Base-by-base conservation (phyloP, 2,797 vertebrate species). In the Calcarius lapponicus region DNA sequence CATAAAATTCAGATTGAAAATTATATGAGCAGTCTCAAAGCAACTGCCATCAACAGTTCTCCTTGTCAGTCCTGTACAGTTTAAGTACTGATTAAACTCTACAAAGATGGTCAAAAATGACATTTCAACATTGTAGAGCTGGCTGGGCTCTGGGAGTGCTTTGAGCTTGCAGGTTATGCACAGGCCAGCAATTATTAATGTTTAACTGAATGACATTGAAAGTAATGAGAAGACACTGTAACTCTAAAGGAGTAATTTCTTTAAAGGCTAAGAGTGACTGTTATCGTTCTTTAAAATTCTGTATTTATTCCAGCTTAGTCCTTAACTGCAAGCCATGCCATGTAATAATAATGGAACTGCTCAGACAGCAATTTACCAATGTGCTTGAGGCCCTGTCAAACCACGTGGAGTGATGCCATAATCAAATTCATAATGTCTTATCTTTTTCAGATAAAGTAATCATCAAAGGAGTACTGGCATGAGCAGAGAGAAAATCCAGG, bases 211-310 rank as follows among this genome's bases (percentile, higher is more conserved):
- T 45, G 84, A 83, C 89, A 80, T 74, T 88, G 72, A 62, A 42
- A 64, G 24, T 22, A 73, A 76, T 80, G 72, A 76, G 74, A 84
- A 83, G 78, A 67, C 70, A 34, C 51, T 66, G 79, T 47, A 84
- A 72, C 95, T 97, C 94, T 93, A 86, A 91, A 92, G 87, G 81
- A 85, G 61, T 93, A 58, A 93, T 94, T 92, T 94, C 86, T 93
- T 83, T 60, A 85, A 93, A 86, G 74, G 86, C 60, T 66, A 80
- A 87, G 78, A 92, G 58, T 75, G 80, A 51, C 82, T 61, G 64
- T 76, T 86, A n/a, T 25, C 7, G 10, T 92, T 90, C 72, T 50
- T 9, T 2, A 0, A 11, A 95, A 92, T 67, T 90, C 93, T 90
- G 0, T 86, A 73, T 96, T 92, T 97, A 87, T 92, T 86, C 91